Base-by-base conservation (phyloP, 2,888 invertebrate species). In the Leptarthrus brevirostris region DNA sequence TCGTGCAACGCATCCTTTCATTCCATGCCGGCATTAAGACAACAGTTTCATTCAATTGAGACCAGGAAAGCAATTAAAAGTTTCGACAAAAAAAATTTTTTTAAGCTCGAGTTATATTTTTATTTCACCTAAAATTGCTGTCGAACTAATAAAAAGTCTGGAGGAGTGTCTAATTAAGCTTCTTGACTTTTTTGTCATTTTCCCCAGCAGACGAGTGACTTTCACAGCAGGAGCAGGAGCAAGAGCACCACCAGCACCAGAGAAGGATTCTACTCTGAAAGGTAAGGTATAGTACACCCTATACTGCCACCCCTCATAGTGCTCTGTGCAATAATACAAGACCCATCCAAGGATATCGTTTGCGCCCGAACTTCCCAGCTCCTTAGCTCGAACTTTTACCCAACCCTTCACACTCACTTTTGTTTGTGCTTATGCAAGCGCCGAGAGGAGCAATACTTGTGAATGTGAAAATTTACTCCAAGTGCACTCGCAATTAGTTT, bases 401-500 rank as follows among this genome's bases (percentile, higher is more conserved):
- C 16, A 54, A 26, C 30, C 30, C 14, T 8, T 24, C 8, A 36
- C 36, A 49, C 4, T 20, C 49, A 26, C 34, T 26, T 49, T 18
- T 52, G 34, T 12, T n/a, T 69, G 52, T 30, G 52, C 49, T 69
- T 47, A 30, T 49, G 69, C 52, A 12, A 26, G 49, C 20, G n/a
- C 30, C 1, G 18, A 26, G 34, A 18, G 30, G 30, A 34, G n/a
- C 69, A 26, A 69, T 52, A 69, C 69, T 52, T 69, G 52, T 49
- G 24, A 69, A 69, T 69, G 69, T 52, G 34, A 20, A 52, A 69
- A 49, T 69, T 69, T 52, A 52, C 69, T 49, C 34, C 18, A 10
- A 69, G 69, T 69, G 52, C 69, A 69, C 69, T 69, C 52, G 69
- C 69, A 69, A 69, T 69, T 69, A 69, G 69, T 69, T 69, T 69